phyloP scores from a whole-genome alignment of 1,140 invertebrate genomes.

The Apis cerana region DNA sequence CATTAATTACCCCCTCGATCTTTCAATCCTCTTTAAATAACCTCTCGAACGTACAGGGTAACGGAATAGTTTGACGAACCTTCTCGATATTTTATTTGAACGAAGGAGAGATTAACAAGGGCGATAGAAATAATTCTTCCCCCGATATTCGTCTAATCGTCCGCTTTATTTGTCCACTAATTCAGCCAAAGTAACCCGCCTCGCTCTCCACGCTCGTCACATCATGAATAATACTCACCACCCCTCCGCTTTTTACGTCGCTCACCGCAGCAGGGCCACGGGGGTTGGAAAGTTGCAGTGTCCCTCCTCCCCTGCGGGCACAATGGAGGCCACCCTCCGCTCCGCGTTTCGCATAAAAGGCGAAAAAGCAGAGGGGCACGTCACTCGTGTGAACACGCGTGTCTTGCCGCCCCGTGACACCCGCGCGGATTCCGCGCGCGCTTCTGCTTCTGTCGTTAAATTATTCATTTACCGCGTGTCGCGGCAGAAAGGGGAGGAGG shows the following conservation, averaged over 20 bases:
- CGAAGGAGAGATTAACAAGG: too few relatives aligned
- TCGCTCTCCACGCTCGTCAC: too few relatives aligned
- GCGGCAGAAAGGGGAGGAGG: conserved; percentile 33
- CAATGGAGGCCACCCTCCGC: conserved; percentile 20
- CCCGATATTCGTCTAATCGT: too few relatives aligned
- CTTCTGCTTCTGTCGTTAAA: conserved; percentile 65
- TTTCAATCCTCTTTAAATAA: too few relatives aligned
- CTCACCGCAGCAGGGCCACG: not conserved
- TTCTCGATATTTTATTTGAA: too few relatives aligned
- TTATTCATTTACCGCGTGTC: conserved; percentile 68
- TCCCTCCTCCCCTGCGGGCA: not conserved
- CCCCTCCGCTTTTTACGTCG: not conserved
- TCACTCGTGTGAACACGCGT: conserved; percentile 37
- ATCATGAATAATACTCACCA: not conserved
- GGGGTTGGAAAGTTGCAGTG: not conserved
- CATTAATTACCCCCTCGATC: too few relatives aligned
- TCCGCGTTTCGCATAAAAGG: conserved; percentile 40
- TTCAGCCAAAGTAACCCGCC: too few relatives aligned
- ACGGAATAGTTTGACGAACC: too few relatives aligned
- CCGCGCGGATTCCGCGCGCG: conserved; percentile 47
- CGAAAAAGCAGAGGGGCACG: conserved; percentile 46
- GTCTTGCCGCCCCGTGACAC: conserved; percentile 44
- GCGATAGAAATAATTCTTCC: too few relatives aligned
- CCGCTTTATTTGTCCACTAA: too few relatives aligned
- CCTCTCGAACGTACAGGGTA: too few relatives aligned